These are phyloP conservation scores for Seriola dumerili DNA, from an alignment of 2,113 vertebrate genomes.

Conservation along the genomic window DNA sequence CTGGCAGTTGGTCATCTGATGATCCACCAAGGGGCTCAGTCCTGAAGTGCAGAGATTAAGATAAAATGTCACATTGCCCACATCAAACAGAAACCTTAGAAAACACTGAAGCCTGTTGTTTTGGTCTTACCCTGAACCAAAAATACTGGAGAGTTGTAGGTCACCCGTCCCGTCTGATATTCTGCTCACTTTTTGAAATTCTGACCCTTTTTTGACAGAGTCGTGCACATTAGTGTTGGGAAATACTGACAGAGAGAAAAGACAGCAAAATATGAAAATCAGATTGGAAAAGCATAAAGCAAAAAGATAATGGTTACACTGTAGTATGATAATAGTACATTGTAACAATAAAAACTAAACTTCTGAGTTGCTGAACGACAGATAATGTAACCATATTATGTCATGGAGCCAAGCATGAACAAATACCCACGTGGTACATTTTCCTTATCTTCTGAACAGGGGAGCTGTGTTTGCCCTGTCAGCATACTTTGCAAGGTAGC, in stretches of 20 bases:
- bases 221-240: slow-evolving; percentile 44
- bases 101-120: not conserved
- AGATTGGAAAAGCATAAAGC: not conserved
- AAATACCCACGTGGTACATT: slow-evolving; percentile 85
- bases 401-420: not conserved
- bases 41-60: slow-evolving; percentile 53
- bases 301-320: not conserved
- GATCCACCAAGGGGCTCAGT: slow-evolving; percentile 57
- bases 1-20: slow-evolving; percentile 67
- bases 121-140: slow-evolving; percentile 76
- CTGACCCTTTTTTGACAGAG: slow-evolving; percentile 61
- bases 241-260: slow-evolving; percentile 43
- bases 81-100: not conserved
- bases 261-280: slow-evolving; percentile 5
- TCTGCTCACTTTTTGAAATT: slow-evolving; percentile 61
- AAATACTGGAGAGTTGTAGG: slow-evolving; percentile 75
- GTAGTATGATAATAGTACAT: not conserved
- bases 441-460: slow-evolving; percentile 90
- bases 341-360: not conserved
- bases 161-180: slow-evolving; percentile 79
- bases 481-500: slow-evolving; percentile 87
- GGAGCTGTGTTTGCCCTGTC: slow-evolving; percentile 80
- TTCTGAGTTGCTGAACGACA: not conserved
- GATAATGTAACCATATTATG: not conserved
- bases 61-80: not conserved